A percentile compares a stretch with the other conserved stretches of the same genome.
phyloP scores from a whole-genome alignment of 2,888 invertebrate genomes.

The Ochropleura plecta region DNA sequence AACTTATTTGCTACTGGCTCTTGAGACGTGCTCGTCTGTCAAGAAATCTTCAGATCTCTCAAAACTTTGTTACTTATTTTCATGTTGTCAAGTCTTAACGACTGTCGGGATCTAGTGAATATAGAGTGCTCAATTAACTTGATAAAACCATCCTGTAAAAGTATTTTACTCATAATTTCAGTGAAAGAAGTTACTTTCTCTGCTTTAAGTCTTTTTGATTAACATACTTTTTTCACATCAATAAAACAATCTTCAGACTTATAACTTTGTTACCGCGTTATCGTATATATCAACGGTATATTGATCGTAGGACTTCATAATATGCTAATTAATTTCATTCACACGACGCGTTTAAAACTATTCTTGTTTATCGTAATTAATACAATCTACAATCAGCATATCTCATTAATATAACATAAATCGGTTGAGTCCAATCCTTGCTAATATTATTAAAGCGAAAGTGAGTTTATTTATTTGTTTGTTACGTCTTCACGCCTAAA shows the following conservation, averaged over 20 bases:
- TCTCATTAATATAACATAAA: conserved; percentile 38
- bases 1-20: conserved; percentile 43
- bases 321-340: conserved; percentile 43
- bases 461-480: too few species aligned
- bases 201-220: conserved; percentile 1
- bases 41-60: conserved; percentile 45
- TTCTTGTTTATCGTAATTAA: conserved; percentile 51
- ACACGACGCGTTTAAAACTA: conserved; percentile 40
- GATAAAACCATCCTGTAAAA: conserved; percentile 12
- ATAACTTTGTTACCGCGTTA: neutral
- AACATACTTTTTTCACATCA: neutral
- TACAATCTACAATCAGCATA: conserved; percentile 43
- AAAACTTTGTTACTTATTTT: conserved; percentile 58
- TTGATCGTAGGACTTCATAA: conserved; percentile 40
- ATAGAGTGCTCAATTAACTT: conserved; percentile 50
- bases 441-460: too few species aligned
- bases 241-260: neutral
- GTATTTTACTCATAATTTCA: conserved; percentile 27
- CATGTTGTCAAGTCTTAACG: conserved; percentile 48
- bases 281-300: conserved; percentile 20
- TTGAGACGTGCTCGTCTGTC: conserved; percentile 44
- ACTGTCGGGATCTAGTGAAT: conserved; percentile 53
- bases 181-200: conserved; percentile 7
- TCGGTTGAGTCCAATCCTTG: conserved; percentile 19
- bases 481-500: too few species aligned